Percentiles rank a stretch among this genome's conserved stretches.
phyloP scores from a whole-genome alignment of 2,888 invertebrate genomes.

The Marronus borbonicus region DNA sequence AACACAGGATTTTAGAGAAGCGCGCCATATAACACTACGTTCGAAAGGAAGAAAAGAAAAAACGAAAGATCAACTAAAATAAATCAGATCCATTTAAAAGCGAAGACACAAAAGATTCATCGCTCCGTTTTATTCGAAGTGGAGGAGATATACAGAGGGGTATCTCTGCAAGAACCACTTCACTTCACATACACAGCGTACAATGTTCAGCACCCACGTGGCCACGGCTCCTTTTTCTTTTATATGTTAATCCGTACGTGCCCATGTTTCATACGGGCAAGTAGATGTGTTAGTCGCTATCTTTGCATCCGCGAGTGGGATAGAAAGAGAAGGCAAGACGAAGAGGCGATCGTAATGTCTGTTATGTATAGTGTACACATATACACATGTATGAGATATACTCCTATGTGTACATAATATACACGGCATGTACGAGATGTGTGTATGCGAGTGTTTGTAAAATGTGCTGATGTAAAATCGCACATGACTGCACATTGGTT shows the following conservation, averaged over 20 bases:
- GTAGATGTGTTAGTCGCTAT: conserved; percentile 31
- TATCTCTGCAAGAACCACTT: conserved; percentile 29
- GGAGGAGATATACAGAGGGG: conserved; percentile 38
- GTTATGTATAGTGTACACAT: conserved; percentile 15
- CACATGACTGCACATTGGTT: conserved; percentile 56
- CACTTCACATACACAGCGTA: conserved; percentile 20
- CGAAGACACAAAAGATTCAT: conserved; percentile 34
- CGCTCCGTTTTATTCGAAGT: conserved; percentile 18
- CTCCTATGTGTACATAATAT: not conserved
- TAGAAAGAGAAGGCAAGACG: not conserved
- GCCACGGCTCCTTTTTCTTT: conserved; percentile 38
- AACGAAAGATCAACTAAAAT: not conserved
- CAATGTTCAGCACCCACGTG: conserved; percentile 44
- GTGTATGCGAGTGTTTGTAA: conserved; percentile 11
- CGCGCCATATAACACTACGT: not conserved
- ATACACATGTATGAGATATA: conserved; percentile 22
- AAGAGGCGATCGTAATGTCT: conserved; percentile 1
- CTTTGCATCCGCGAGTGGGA: conserved; percentile 27
- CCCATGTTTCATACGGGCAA: conserved; percentile 41
- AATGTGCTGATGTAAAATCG: conserved; percentile 51
- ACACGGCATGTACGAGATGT: not conserved
- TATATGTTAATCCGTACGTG: conserved; percentile 43
- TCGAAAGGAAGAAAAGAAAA: not conserved
- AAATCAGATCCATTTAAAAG: conserved; percentile 24
- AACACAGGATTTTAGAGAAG: not conserved